Conservation (phyloP, 2,888 invertebrate genomes). For the Metellina segmentata region DNA sequence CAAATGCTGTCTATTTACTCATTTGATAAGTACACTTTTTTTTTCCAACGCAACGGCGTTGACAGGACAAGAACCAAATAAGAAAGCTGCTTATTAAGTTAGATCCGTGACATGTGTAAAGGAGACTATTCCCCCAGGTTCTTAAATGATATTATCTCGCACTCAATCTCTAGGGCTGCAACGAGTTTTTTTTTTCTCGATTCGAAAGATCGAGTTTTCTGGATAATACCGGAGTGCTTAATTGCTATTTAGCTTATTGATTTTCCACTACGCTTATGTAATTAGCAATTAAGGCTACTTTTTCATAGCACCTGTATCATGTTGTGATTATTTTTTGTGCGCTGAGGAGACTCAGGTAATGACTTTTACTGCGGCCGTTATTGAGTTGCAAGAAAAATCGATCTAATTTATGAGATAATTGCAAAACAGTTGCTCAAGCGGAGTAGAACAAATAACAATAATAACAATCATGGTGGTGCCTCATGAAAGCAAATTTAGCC, state of each 20-base stretch:
- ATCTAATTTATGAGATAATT: constrained; percentile 16
- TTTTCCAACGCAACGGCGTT: neutral
- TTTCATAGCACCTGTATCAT: constrained; percentile 12
- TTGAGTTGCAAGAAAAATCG: constrained; percentile 8
- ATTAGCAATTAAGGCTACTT: constrained; percentile 51
- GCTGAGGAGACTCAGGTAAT: neutral
- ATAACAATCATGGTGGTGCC: too few species aligned
- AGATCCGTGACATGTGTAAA: neutral
- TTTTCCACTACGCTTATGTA: constrained; percentile 38
- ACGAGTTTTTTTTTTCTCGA: neutral
- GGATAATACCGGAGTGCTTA: constrained; percentile 15
- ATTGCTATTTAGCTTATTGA: constrained; percentile 56
- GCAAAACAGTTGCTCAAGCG: constrained; percentile 17
- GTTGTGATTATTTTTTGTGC: neutral
- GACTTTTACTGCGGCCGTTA: constrained; percentile 8
- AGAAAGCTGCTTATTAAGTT: constrained; percentile 14
- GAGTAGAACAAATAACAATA: neutral
- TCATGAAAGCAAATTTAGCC: too few species aligned
- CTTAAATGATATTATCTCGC: constrained; percentile 30
- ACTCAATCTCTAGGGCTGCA: neutral
- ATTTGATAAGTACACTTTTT: too few species aligned
- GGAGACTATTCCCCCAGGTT: neutral
- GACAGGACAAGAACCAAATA: neutral
- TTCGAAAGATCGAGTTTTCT: constrained; percentile 9
- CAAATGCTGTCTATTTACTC: too few species aligned